A percentile compares a stretch with the other conserved stretches of the same genome.
Evolutionary conservation across 2,113 vertebrate species (phyloP).

Genomic region (Elanus axillaris): DNA sequence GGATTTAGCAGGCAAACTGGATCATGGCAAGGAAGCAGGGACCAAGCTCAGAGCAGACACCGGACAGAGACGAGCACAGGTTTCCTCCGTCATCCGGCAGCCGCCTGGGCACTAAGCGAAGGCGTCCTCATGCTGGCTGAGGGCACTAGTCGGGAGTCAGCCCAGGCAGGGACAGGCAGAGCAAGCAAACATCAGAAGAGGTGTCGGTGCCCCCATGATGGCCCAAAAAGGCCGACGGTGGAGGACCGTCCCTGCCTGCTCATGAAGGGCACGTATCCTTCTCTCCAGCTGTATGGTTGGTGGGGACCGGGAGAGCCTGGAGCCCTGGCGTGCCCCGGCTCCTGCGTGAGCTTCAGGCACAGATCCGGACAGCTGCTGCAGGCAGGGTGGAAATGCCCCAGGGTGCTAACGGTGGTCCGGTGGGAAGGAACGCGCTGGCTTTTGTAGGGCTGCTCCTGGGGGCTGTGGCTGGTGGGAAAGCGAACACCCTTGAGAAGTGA

Average conservation of each 20-base stretch:
- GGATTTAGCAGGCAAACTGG: neutral
- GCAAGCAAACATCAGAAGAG: neutral
- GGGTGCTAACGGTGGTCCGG: neutral
- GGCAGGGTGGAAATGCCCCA: neutral
- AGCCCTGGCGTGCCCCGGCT: neutral
- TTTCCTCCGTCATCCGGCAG: neutral
- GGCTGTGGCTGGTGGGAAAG: neutral
- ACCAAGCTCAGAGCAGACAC: fast-evolving
- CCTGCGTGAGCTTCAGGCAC: neutral
- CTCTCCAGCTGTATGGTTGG: neutral
- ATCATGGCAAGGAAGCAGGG: neutral
- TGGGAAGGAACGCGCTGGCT: neutral
- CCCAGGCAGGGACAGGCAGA: neutral
- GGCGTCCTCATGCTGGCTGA: neutral
- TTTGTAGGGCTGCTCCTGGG: neutral
- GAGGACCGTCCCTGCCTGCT: neutral
- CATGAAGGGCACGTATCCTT: neutral
- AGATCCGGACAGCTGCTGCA: neutral
- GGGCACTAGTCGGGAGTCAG: neutral
- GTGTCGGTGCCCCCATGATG: neutral
- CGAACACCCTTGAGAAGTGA: fast-evolving
- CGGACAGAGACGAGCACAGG: neutral
- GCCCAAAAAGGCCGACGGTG: neutral
- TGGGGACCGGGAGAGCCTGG: neutral
- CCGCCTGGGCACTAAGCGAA: neutral